phyloP scores from a whole-genome alignment of 2,113 vertebrate genomes.

The Leptosomus discolor region DNA sequence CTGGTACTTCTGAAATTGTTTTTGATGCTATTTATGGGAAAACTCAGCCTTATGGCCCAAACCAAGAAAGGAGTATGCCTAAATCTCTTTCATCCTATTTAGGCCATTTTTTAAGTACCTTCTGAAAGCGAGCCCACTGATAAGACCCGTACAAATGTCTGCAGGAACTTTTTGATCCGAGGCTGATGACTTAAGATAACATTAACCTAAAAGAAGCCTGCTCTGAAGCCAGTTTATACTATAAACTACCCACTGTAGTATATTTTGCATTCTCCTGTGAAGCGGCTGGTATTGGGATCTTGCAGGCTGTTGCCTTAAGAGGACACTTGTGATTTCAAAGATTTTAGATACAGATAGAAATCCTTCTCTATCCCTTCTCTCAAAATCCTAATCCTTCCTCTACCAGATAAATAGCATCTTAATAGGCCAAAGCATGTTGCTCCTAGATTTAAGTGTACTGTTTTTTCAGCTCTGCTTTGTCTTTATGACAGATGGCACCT shows the following conservation, averaged over 20 bases:
- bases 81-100: neutral
- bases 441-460: neutral
- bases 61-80: neutral
- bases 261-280: neutral
- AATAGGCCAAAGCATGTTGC: neutral
- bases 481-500: neutral
- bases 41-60: neutral
- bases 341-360: neutral
- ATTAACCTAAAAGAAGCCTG: neutral
- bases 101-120: neutral
- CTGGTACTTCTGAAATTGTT: neutral
- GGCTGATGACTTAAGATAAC: neutral
- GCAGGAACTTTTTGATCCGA: neutral
- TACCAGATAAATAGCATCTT: neutral
- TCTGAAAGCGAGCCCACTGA: neutral
- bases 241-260: neutral
- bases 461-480: neutral
- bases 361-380: neutral
- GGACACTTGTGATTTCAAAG: neutral
- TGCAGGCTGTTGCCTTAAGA: neutral
- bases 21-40: neutral
- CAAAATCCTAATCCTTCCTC: neutral
- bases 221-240: neutral
- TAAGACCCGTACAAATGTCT: neutral
- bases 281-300: neutral